Conservation (phyloP, 2,888 invertebrate genomes). For the Yponomeuta evonymella region DNA sequence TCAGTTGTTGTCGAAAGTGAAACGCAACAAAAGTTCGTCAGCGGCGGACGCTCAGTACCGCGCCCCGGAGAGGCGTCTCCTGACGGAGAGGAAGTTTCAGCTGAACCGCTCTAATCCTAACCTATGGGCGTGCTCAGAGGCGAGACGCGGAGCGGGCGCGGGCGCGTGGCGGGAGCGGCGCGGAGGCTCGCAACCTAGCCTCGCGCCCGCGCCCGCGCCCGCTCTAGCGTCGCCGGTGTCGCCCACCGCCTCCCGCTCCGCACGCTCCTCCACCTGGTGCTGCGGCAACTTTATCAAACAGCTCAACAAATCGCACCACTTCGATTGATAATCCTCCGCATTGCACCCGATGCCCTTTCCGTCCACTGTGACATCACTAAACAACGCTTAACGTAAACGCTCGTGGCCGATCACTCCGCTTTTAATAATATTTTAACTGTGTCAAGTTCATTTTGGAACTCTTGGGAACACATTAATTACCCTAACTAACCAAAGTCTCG, state of each 20-base stretch:
- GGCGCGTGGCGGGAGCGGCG: constrained; percentile 38
- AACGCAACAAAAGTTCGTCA: constrained; percentile 70
- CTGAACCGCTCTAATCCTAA: constrained; percentile 69
- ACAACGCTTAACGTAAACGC: not conserved
- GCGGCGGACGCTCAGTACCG: constrained; percentile 61
- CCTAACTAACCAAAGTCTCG: constrained; percentile 10
- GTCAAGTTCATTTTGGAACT: not conserved
- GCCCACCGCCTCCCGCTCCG: constrained; percentile 46
- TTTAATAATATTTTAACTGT: constrained; percentile 1
- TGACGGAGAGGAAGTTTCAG: constrained; percentile 58
- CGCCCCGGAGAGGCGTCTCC: constrained; percentile 42
- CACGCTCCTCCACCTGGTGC: constrained; percentile 84
- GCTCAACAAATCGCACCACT: constrained; percentile 84
- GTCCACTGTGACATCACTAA: constrained; percentile 21
- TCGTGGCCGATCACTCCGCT: constrained; percentile 7
- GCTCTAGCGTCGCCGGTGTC: constrained; percentile 17
- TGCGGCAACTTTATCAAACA: constrained; percentile 88
- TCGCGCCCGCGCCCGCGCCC: constrained; percentile 34
- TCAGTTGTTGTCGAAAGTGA: constrained; percentile 46
- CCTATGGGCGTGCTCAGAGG: constrained; percentile 57
- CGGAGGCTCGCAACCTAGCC: constrained; percentile 62
- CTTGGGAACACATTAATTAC: not conserved
- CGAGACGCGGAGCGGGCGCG: constrained; percentile 43
- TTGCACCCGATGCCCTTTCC: constrained; percentile 18
- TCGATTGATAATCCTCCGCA: constrained; percentile 75